Base-by-base conservation (phyloP, 2,797 vertebrate species). In the Acipenser oxyrinchus region DNA sequence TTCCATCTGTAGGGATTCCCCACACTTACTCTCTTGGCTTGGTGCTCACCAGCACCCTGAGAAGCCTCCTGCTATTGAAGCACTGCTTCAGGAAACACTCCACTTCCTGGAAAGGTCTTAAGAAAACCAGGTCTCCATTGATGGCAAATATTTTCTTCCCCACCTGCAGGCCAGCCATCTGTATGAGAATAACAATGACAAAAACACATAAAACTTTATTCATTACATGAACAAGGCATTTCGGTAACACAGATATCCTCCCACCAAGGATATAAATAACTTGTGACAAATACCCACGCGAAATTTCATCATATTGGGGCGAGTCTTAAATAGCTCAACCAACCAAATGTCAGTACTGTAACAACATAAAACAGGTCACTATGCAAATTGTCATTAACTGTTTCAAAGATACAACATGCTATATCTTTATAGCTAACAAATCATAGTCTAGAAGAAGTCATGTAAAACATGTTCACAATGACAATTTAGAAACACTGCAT, bases 121-220 rank as follows among this genome's bases (percentile, higher is more conserved):
- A 89, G 81, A 95, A 97, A 75, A 98, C 91, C 76, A 95, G 86
- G 82, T 97, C 95, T 77, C 96, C 95, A 0, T 97, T 97, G 74
- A 98, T 93, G 71, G 94, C 91, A 81, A 93, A 99, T 75, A 99
- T 84, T 83, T 98, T 99, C 76, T 90, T 99, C 64, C 96, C 96
- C 72, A 90, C 90, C 85, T 97, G 95, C 86, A 99, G 83, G 62
- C 96, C 96, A 72, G 96, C 92, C 93, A 96, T 95, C 96, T 99
- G 79, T 48, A 13, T 8, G 7, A 11, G 7, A 15, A 58, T 2
- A 58, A 58, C 6, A 58, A 11, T n/a, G 15, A 58, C 7, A 11
- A 58, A 58, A 53, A 53, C 52, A 53, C 9, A 23, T 37, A 8
- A 13, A 60, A 37, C 5, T 37, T 4, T 37, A 37, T 37, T 37